Conservation (phyloP, 35 echinoderm and acorn worm species). For the Ophiothrix spiculata region DNA sequence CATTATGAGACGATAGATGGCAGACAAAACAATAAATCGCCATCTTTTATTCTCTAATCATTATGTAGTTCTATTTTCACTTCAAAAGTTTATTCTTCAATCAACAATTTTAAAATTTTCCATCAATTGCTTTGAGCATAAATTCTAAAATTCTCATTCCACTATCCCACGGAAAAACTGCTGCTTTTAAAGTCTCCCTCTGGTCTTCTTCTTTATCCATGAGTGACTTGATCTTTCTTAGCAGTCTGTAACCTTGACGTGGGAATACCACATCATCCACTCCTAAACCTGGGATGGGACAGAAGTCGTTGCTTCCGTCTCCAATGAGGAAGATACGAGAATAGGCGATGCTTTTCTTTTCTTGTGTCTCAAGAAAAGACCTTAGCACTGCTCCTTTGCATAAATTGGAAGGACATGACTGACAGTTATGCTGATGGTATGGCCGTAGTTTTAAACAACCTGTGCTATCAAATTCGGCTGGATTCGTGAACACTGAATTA, state of each 20-base stretch:
- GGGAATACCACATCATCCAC: slow-evolving; percentile 61
- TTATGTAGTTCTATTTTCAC: too few species aligned
- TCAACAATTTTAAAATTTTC: too few species aligned
- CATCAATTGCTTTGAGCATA: background rate
- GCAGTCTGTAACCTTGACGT: slow-evolving; percentile 47
- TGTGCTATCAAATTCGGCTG: slow-evolving; percentile 37
- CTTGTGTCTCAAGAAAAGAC: slow-evolving; percentile 19
- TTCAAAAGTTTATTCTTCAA: too few species aligned
- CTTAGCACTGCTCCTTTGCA: slow-evolving; percentile 54
- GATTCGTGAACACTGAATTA: slow-evolving; percentile 49
- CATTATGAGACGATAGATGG: too few species aligned
- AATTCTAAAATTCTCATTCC: slow-evolving; percentile 29
- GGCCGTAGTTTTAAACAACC: slow-evolving; percentile 46
- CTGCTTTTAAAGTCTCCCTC: slow-evolving; percentile 1
- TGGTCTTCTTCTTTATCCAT: background rate
- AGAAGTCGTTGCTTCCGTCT: slow-evolving; percentile 74
- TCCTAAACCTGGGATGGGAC: slow-evolving; percentile 33
- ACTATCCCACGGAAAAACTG: slow-evolving; percentile 32
- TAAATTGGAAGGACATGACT: slow-evolving; percentile 46
- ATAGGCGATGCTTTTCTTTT: slow-evolving; percentile 13
- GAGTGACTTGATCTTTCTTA: slow-evolving; percentile 16
- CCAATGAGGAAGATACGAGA: slow-evolving; percentile 46
- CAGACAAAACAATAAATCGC: too few species aligned
- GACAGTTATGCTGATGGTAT: slow-evolving; percentile 55
- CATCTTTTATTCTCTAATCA: too few species aligned